Conservation (phyloP, 30 jellyfish, hydroid and myxozoan species). For the Aurelia sp. region DNA sequence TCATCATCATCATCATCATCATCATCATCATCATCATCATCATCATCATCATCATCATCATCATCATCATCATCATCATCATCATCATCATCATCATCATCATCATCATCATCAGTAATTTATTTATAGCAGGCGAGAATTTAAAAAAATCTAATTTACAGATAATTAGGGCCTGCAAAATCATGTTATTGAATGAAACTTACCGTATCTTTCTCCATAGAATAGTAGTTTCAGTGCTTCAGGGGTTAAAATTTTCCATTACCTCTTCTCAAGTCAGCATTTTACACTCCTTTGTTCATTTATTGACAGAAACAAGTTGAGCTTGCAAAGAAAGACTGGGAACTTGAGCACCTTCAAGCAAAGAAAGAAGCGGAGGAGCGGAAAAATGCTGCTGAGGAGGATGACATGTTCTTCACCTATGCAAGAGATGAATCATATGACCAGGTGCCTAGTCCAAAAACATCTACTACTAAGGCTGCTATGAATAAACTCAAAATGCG, state of each 20-base stretch:
- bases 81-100: conserved; percentile 9
- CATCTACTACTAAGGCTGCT: conserved; percentile 21
- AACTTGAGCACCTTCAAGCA: conserved; percentile 95
- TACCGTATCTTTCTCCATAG: too few relatives aligned
- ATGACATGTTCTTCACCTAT: conserved; percentile 97
- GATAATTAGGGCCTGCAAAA: too few relatives aligned
- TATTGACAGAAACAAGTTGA: conserved; percentile 68
- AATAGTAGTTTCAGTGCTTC: too few relatives aligned
- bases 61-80: conserved; percentile 10
- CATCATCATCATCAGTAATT: neutral
- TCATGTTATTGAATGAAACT: too few relatives aligned
- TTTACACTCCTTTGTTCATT: neutral
- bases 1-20: neutral
- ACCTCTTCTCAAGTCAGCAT: too few relatives aligned
- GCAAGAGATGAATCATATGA: conserved; percentile 83
- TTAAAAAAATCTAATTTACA: too few relatives aligned
- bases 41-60: conserved; percentile 10
- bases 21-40: conserved; percentile 9
- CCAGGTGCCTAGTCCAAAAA: conserved; percentile 83
- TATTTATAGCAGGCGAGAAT: too few relatives aligned
- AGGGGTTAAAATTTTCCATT: too few relatives aligned
- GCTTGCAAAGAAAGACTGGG: conserved; percentile 97
- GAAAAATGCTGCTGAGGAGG: conserved; percentile 94
- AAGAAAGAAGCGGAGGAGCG: conserved; percentile 98
- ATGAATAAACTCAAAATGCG: conserved; percentile 33